Evolutionary conservation across 92 coral and sea anemone species (phyloP).

Genomic region (Epizoanthus fatuus): DNA sequence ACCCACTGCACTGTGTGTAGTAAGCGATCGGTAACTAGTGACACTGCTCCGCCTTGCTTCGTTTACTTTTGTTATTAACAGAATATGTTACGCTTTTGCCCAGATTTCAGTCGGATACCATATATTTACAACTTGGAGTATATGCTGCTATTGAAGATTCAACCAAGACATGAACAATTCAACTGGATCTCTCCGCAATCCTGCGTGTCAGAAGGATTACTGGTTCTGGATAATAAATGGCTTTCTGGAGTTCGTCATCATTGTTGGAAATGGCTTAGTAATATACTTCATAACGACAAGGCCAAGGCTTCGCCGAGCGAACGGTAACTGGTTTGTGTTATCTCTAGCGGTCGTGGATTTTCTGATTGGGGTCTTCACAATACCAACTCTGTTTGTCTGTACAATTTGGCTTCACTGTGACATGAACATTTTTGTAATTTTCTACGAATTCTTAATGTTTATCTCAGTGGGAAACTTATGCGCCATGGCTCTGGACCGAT

Average conservation of each 20-base stretch:
- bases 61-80: no score
- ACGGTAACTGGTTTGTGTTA: conserved; percentile 13
- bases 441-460: conserved; percentile 26
- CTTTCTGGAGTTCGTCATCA: not conserved
- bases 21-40: no score
- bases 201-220: conserved; percentile 8
- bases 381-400: conserved; percentile 8
- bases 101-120: no score
- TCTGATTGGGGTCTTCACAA: conserved; percentile 32
- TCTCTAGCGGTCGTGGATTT: conserved; percentile 23
- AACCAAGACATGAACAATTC: not conserved
- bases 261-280: conserved; percentile 9
- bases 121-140: no score
- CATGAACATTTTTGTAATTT: conserved; percentile 1
- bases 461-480: conserved; percentile 27
- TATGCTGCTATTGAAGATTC: no score
- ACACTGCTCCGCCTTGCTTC: no score
- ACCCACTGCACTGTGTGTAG: no score
- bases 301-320: not conserved
- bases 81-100: no score
- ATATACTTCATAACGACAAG: conserved; percentile 18
- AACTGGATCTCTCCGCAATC: not conserved
- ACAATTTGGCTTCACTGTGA: conserved; percentile 15
- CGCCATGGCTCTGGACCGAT: conserved; percentile 25
- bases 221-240: conserved; percentile 31